These are phyloP conservation scores for Arctocebus calabarensis DNA, from an alignment of 2,797 vertebrate species.

Conservation along the genomic window DNA sequence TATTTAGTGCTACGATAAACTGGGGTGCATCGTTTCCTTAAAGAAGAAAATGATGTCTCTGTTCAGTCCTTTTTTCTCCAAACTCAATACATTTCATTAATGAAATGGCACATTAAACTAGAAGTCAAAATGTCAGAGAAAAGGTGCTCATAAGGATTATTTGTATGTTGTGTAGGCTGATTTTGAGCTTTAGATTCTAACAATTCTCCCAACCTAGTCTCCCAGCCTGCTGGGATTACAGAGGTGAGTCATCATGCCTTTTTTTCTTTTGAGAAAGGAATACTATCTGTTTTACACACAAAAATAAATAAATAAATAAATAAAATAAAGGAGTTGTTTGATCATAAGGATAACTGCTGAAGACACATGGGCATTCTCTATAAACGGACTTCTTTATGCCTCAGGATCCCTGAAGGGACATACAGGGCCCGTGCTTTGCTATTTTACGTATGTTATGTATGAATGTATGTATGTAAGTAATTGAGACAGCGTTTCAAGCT, in stretches of 20 bases:
- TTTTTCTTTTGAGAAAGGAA: no score
- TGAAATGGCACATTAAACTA: not conserved
- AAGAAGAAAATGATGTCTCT: not conserved
- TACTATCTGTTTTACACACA: no score
- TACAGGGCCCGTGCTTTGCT: not conserved
- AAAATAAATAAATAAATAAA: no score
- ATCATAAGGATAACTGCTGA: not conserved
- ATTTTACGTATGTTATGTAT: no score
- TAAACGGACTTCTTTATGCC: not conserved
- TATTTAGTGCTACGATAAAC: constrained; percentile 38
- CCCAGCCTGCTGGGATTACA: no score
- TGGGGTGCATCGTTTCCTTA: not conserved
- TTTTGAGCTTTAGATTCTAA: no score
- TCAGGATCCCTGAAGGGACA: not conserved
- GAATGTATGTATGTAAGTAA: no score
- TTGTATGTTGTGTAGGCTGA: no score
- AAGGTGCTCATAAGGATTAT: not conserved
- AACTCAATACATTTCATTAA: not conserved
- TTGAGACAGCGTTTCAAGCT: no score
- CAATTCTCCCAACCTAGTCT: no score
- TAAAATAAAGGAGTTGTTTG: not conserved
- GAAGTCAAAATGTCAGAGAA: constrained; percentile 8
- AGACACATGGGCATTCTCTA: not conserved
- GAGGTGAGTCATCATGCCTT: no score
- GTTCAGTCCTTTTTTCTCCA: not conserved